phyloP scores from a whole-genome alignment of 2,888 invertebrate genomes.

The Leptopterna dolabrata region DNA sequence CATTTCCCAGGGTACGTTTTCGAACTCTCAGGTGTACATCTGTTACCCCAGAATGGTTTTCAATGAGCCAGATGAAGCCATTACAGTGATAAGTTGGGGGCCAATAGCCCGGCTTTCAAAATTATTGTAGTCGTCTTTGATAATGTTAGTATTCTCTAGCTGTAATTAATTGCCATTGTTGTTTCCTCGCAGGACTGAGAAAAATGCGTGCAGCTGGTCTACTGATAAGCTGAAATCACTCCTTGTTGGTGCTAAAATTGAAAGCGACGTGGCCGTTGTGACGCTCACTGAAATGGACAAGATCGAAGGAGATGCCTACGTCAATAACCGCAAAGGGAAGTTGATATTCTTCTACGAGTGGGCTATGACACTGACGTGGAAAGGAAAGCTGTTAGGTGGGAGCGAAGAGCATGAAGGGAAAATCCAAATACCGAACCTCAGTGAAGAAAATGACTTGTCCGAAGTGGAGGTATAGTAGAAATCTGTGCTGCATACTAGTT shows the following conservation, averaged over 20 bases:
- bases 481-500: slow-evolving; percentile 65
- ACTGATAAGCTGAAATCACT: slow-evolving; percentile 88
- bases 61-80: too few species aligned
- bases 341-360: slow-evolving; percentile 99
- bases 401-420: slow-evolving; percentile 75
- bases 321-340: slow-evolving; percentile 98
- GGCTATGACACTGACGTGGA: slow-evolving; percentile 92
- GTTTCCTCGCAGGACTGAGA: slow-evolving; percentile 92
- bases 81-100: too few species aligned
- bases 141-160: too few species aligned
- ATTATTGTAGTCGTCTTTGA: too few species aligned
- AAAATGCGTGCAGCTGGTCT: slow-evolving; percentile 98
- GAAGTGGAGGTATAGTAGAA: slow-evolving; percentile 83
- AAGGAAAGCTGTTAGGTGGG: slow-evolving; percentile 75
- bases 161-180: too few species aligned
- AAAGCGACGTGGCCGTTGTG: slow-evolving; percentile 77
- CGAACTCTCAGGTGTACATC: too few species aligned
- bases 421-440: slow-evolving; percentile 93
- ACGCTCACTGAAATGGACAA: slow-evolving; percentile 84
- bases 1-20: too few species aligned
- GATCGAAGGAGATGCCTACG: slow-evolving; percentile 95
- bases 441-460: slow-evolving; percentile 93
- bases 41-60: too few species aligned
- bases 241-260: slow-evolving; percentile 78
- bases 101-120: too few species aligned